These are phyloP conservation scores for Lophotriccus pileatus DNA, from an alignment of 2,797 vertebrate species.

Conservation along the genomic window DNA sequence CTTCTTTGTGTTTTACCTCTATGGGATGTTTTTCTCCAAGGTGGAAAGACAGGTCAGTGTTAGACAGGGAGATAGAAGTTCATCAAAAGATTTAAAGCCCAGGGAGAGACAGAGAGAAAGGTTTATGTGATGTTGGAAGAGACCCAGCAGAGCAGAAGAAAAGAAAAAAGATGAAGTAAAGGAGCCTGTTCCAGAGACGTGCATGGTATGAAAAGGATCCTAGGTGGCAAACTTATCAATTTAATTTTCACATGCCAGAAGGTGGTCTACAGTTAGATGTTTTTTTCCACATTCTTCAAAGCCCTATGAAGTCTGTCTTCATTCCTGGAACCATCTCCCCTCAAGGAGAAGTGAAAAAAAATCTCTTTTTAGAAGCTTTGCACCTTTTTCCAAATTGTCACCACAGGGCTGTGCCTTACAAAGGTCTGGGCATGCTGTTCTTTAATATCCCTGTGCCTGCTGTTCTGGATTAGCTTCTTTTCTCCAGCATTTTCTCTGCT, in stretches of 20 bases:
- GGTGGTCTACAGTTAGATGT: neutral
- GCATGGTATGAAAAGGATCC: neutral
- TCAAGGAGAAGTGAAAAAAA: neutral
- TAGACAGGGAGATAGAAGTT: neutral
- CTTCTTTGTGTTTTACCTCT: neutral
- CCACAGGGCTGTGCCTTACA: neutral
- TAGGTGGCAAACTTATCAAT: neutral
- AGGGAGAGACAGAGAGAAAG: neutral
- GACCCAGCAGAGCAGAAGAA: neutral
- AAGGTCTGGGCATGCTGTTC: neutral
- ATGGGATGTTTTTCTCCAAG: neutral
- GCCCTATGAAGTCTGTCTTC: neutral
- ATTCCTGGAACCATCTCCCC: neutral
- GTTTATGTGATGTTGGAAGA: neutral
- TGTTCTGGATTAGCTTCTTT: neutral
- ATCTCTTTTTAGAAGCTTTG: neutral
- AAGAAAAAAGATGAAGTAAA: neutral
- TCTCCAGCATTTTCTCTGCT: neutral
- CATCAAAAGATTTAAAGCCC: neutral
- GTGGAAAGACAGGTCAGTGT: neutral
- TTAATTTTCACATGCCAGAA: neutral
- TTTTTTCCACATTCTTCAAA: neutral
- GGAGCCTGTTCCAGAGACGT: neutral
- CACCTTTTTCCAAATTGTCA: neutral
- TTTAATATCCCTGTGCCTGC: neutral